Evolutionary conservation across 2,888 invertebrate genomes (phyloP).

Genomic region (Hirtodrosophila alboralis): DNA sequence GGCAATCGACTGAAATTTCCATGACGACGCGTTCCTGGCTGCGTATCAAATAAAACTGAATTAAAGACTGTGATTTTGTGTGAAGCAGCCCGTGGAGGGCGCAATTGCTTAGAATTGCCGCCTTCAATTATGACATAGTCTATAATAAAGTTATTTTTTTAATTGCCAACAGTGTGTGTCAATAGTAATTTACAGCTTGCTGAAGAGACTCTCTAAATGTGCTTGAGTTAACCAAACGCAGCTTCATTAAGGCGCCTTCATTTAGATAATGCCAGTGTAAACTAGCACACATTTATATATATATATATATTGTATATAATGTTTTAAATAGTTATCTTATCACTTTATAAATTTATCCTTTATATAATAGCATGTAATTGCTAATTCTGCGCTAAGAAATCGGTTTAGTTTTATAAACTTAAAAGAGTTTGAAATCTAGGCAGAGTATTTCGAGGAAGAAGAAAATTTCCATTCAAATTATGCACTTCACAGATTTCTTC

Average conservation of each 20-base stretch:
- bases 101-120: constrained; percentile 33
- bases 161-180: constrained; percentile 41
- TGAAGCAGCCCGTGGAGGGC: constrained; percentile 61
- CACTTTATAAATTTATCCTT: too few relatives aligned
- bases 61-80: constrained; percentile 35
- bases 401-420: too few relatives aligned
- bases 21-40: constrained; percentile 45
- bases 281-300: background rate
- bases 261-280: background rate
- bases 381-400: too few relatives aligned
- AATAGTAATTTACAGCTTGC: constrained; percentile 31
- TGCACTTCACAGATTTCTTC: too few relatives aligned
- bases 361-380: too few relatives aligned
- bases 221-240: background rate
- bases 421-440: too few relatives aligned
- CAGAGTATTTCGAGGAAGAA: too few relatives aligned
- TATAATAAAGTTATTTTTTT: constrained; percentile 47
- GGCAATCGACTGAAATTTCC: constrained; percentile 68
- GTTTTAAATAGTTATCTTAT: too few relatives aligned
- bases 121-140: constrained; percentile 60
- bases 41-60: constrained; percentile 43
- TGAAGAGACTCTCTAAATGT: background rate
- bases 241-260: background rate
- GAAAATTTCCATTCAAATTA: too few relatives aligned
- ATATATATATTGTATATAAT: background rate